A percentile compares a stretch with the other conserved stretches of the same genome.
Evolutionary conservation across 2,888 invertebrate species (phyloP).

Genomic region (Tetragonisca angustula): DNA sequence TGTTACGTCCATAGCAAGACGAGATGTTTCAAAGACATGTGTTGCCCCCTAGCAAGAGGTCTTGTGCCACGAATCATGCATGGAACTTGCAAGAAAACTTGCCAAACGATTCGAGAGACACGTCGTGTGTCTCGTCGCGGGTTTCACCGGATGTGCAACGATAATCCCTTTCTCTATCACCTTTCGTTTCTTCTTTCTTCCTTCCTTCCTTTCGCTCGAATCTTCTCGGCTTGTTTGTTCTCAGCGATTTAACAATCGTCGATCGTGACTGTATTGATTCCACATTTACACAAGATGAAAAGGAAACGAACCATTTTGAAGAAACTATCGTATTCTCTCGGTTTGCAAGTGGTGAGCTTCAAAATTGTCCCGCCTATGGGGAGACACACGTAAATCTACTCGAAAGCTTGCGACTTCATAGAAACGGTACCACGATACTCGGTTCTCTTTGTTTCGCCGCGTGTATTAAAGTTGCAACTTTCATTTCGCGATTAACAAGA

Average conservation of each 20-base stretch:
- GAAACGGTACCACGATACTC: neutral
- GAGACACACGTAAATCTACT: constrained; percentile 33
- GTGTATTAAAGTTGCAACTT: neutral
- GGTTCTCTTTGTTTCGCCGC: neutral
- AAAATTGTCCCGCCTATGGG: constrained; percentile 4
- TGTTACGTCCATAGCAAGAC: constrained; percentile 41
- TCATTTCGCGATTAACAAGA: neutral
- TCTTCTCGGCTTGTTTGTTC: neutral
- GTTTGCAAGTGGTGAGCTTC: constrained; percentile 8
- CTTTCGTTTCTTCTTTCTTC: neutral
- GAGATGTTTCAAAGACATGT: constrained; percentile 31
- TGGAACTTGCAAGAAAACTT: constrained; percentile 36
- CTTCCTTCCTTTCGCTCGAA: neutral
- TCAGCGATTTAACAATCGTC: neutral
- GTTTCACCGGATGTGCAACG: neutral
- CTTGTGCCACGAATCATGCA: constrained; percentile 41
- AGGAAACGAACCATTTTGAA: neutral
- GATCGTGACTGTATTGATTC: neutral
- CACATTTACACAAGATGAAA: neutral
- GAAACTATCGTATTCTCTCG: constrained; percentile 14
- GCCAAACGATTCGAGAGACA: neutral
- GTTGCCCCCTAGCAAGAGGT: constrained; percentile 21
- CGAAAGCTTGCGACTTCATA: neutral
- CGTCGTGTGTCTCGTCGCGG: neutral
- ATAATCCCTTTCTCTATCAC: neutral